Conservation (phyloP, 1,140 invertebrate species). For the Lordiphosa stackelbergi region DNA sequence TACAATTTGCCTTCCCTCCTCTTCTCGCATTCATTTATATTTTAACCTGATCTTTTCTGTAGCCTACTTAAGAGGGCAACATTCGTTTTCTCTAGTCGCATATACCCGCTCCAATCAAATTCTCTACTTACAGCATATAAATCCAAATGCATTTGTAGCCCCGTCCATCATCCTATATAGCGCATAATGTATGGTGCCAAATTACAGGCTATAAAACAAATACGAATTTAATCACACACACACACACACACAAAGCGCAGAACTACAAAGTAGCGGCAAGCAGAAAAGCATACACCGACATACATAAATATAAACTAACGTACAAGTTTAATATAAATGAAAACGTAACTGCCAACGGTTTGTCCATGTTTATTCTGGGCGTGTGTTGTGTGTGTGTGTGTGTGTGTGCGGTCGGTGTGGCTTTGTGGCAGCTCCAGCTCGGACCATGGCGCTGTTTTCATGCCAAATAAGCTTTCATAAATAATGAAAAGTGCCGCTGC, state of each 20-base stretch:
- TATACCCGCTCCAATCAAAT: too few relatives aligned
- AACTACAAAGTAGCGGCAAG: conserved; percentile 12
- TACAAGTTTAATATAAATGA: conserved; percentile 46
- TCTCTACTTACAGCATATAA: too few relatives aligned
- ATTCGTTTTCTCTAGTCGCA: too few relatives aligned
- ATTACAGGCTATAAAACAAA: conserved; percentile 52
- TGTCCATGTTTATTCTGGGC: conserved; percentile 4
- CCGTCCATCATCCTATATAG: conserved; percentile 2
- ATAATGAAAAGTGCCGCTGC: conserved; percentile 58
- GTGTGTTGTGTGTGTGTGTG: conserved; percentile 7
- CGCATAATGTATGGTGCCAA: conserved; percentile 35
- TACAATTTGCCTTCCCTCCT: too few relatives aligned
- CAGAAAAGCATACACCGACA: conserved; percentile 5
- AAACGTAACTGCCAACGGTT: conserved; percentile 19
- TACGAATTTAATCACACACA: conserved; percentile 49
- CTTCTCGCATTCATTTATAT: too few relatives aligned
- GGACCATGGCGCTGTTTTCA: conserved; percentile 34
- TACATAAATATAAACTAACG: conserved; percentile 44
- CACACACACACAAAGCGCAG: conserved; percentile 4
- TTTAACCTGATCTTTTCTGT: too few relatives aligned
- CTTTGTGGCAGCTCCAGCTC: conserved; percentile 20
- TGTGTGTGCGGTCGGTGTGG: conserved; percentile 16
- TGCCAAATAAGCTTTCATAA: conserved; percentile 69
- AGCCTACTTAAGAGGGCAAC: too few relatives aligned
- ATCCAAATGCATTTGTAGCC: too few relatives aligned